These are phyloP conservation scores for Andrena camellia DNA, from an alignment of 2,888 invertebrate species.

Conservation along the genomic window DNA sequence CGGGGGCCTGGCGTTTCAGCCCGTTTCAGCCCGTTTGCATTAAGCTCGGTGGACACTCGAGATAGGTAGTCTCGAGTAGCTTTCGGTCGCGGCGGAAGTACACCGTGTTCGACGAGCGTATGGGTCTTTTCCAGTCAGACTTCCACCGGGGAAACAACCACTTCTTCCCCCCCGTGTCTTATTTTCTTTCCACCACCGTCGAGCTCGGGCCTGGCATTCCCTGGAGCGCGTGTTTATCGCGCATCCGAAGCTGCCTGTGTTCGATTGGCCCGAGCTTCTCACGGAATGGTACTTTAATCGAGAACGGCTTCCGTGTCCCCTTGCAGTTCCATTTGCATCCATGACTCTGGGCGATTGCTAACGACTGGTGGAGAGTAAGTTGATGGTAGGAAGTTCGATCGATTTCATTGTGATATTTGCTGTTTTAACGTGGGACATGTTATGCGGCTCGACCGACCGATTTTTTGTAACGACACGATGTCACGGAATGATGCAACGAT, in stretches of 20 bases:
- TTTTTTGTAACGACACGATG: no score
- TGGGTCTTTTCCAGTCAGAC: constrained; percentile 18
- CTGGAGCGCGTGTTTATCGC: background rate
- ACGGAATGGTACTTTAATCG: background rate
- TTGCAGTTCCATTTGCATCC: background rate
- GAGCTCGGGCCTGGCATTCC: background rate
- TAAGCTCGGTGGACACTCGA: constrained; percentile 41
- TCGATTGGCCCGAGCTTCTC: background rate
- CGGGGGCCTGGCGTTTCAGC: constrained; percentile 19
- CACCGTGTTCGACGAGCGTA: constrained; percentile 5
- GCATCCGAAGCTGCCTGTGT: background rate
- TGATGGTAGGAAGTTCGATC: background rate
- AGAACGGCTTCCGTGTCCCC: background rate
- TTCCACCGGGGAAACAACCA: background rate
- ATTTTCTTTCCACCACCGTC: constrained; percentile 1
- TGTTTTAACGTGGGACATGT: no score
- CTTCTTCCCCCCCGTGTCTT: background rate
- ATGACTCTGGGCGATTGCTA: background rate
- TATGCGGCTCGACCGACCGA: no score
- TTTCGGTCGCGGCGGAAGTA: constrained; percentile 21
- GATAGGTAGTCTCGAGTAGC: constrained; percentile 54
- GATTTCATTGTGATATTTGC: background rate
- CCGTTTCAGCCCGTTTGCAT: constrained; percentile 20
- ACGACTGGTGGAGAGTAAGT: background rate
- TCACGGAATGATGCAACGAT: no score